phyloP scores from a whole-genome alignment of 2,888 invertebrate genomes.

The Phyllotreta striolata region DNA sequence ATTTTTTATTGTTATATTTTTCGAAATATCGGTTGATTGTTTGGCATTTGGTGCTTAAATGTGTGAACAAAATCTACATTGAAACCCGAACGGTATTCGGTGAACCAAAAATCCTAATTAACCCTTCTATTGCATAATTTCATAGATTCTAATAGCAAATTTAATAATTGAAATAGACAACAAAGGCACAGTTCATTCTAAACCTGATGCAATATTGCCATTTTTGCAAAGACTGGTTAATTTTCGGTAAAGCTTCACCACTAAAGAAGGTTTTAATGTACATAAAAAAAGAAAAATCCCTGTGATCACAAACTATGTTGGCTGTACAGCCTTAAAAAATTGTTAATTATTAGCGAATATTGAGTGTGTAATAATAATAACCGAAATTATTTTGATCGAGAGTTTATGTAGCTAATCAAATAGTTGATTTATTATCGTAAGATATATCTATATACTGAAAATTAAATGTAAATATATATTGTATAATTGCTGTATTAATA shows the following conservation, averaged over 20 bases:
- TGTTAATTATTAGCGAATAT: conserved; percentile 45
- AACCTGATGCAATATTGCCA: not conserved
- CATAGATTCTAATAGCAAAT: no score
- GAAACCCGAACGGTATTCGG: conserved; percentile 9
- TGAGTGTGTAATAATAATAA: conserved; percentile 40
- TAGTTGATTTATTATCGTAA: conserved; percentile 39
- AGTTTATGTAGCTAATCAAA: conserved; percentile 41
- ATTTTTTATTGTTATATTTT: conserved; percentile 16
- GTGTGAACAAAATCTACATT: conserved; percentile 25
- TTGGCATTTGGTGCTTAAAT: conserved; percentile 35
- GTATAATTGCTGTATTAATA: conserved; percentile 49
- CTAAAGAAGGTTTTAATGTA: conserved; percentile 34
- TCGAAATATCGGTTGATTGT: conserved; percentile 14
- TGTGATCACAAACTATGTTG: conserved; percentile 56
- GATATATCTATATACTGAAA: conserved; percentile 39
- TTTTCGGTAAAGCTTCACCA: not conserved
- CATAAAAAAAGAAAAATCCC: conserved; percentile 53
- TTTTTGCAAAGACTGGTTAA: not conserved
- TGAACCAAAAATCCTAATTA: not conserved
- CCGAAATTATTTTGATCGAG: conserved; percentile 40
- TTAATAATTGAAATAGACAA: not conserved
- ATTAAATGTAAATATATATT: conserved; percentile 47
- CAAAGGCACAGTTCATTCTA: not conserved
- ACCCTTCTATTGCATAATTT: no score
- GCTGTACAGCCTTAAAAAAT: conserved; percentile 42